Evolutionary conservation across 64 coral and sea anemone genomes (phyloP).

Genomic region (Hydrozoanthus tunicans): DNA sequence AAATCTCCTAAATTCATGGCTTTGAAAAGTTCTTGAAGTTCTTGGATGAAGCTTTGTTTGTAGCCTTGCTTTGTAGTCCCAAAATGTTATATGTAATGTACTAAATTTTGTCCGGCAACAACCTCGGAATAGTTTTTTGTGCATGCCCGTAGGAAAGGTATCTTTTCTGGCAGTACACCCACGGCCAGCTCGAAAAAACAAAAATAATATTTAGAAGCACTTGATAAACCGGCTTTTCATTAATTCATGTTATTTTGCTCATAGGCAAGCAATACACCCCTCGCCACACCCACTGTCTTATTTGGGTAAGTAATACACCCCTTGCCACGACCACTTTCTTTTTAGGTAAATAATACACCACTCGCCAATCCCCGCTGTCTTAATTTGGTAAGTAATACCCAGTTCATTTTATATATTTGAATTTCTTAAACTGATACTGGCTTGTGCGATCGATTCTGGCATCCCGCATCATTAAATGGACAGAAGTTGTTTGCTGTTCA

Average conservation of each 20-base stretch:
- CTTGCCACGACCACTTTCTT: conserved; percentile 39
- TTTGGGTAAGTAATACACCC: conserved; percentile 56
- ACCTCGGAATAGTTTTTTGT: no score
- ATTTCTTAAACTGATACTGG: no score
- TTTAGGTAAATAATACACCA: conserved; percentile 49
- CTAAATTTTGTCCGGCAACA: no score
- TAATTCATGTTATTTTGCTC: background rate
- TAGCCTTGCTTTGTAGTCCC: background rate
- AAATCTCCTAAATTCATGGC: background rate
- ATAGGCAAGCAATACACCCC: conserved; percentile 78
- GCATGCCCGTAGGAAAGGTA: no score
- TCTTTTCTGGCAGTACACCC: no score
- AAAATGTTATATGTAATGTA: background rate
- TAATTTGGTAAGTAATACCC: no score
- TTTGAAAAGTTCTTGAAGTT: background rate
- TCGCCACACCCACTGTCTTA: conserved; percentile 76
- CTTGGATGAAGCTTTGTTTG: background rate
- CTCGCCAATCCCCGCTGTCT: no score
- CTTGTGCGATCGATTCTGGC: no score
- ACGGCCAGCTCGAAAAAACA: background rate
- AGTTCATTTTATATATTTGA: no score
- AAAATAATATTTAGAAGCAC: background rate
- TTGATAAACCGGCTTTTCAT: background rate
- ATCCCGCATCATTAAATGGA: no score
- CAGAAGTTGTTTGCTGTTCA: no score